Evolutionary conservation across 2,113 vertebrate genomes (phyloP).

Genomic region (Fukomys damarensis): DNA sequence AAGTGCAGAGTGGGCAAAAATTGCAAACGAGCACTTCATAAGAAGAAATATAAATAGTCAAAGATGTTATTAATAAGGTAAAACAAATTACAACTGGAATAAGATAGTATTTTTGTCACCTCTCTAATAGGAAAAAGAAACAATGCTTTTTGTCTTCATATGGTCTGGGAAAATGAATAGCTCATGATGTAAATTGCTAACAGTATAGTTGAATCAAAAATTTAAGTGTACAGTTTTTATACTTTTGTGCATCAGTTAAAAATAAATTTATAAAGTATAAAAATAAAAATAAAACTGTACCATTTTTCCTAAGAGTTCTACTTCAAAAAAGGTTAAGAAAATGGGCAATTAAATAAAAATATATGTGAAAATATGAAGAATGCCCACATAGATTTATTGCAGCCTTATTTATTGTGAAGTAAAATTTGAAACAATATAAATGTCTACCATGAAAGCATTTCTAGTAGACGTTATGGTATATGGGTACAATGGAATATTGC

Average conservation of each 20-base stretch:
- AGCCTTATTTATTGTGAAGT: neutral
- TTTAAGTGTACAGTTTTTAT: neutral
- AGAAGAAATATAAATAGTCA: neutral
- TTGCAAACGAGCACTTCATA: neutral
- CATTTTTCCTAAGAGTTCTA: neutral
- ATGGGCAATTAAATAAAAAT: conserved; percentile 41
- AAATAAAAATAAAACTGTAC: neutral
- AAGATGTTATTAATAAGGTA: neutral
- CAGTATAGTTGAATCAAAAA: neutral
- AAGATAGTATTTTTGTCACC: neutral
- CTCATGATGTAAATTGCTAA: neutral
- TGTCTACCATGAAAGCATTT: neutral
- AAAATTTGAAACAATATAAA: conserved; percentile 1
- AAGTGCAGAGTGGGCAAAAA: neutral
- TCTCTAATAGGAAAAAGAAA: neutral
- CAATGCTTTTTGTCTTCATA: neutral
- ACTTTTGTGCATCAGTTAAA: neutral
- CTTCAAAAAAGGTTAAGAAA: conserved; percentile 1
- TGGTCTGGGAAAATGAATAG: neutral
- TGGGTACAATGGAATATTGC: neutral
- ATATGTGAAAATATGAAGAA: neutral
- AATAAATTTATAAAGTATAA: neutral
- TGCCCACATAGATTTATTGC: conserved; percentile 46
- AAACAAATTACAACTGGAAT: conserved; percentile 11
- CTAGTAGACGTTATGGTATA: neutral